phyloP scores from a whole-genome alignment of 2,113 vertebrate genomes.

The Martes martes region DNA sequence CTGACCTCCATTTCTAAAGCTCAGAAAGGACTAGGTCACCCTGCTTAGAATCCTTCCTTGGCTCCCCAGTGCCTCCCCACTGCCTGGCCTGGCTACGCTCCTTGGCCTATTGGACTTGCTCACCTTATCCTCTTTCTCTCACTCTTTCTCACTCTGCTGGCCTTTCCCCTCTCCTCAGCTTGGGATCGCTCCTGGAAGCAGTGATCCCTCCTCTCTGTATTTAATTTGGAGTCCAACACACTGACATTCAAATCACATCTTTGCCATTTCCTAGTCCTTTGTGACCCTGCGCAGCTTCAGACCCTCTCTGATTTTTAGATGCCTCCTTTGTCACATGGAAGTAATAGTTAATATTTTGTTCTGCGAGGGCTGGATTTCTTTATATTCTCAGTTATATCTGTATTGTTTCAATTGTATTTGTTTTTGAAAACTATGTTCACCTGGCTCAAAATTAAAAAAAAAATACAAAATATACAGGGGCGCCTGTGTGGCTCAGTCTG shows the following conservation, averaged over 20 bases:
- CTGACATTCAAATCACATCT: neutral
- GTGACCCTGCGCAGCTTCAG: neutral
- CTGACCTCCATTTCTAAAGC: neutral
- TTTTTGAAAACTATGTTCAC: slow-evolving; percentile 1
- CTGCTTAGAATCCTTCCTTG: neutral
- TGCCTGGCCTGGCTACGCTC: neutral
- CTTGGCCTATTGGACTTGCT: neutral
- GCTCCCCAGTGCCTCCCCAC: neutral
- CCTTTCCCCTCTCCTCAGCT: neutral
- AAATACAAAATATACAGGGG: neutral
- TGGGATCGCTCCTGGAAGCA: neutral
- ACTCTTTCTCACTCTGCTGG: neutral
- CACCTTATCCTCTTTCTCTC: neutral
- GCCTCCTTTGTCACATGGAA: neutral
- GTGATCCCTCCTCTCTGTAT: neutral
- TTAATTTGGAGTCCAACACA: neutral
- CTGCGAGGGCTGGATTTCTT: neutral
- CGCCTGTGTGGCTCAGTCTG: too few species aligned
- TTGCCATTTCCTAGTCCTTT: neutral
- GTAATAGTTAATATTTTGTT: neutral
- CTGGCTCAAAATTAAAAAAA: neutral
- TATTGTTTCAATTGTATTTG: neutral
- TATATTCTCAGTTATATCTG: neutral
- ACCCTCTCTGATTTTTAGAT: neutral
- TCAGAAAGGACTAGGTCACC: neutral